Conservation (phyloP, 2,113 vertebrate species). For the Microcebus lehilahytsara region DNA sequence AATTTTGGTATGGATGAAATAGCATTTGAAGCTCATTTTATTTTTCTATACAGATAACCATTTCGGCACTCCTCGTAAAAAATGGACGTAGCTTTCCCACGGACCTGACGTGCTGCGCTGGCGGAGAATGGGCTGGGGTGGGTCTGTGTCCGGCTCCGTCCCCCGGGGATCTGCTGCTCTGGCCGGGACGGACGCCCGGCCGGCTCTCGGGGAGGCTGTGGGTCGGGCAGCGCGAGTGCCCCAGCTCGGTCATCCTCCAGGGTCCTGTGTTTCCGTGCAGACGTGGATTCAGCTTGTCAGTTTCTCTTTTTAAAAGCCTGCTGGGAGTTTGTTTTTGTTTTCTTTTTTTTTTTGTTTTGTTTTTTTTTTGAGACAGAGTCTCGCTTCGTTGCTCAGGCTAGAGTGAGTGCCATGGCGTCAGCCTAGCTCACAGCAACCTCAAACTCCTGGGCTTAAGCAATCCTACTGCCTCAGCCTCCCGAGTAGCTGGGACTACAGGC, state of each 20-base stretch:
- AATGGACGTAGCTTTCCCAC: background rate
- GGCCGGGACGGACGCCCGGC: too few species aligned
- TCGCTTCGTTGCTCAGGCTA: too few species aligned
- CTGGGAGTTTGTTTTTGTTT: too few species aligned
- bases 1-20: background rate
- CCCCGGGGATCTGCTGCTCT: too few species aligned
- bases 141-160: background rate
- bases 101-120: background rate
- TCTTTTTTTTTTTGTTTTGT: too few species aligned
- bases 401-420: too few species aligned
- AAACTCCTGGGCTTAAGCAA: too few species aligned
- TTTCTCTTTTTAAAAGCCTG: background rate
- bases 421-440: too few species aligned
- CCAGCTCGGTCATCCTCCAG: background rate
- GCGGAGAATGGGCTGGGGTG: accelerated
- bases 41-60: background rate
- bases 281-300: background rate
- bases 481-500: too few species aligned
- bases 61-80: background rate
- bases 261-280: background rate
- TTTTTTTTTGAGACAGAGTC: too few species aligned
- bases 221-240: background rate
- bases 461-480: too few species aligned
- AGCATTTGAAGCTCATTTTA: background rate
- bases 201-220: background rate